A percentile compares a stretch with the other conserved stretches of the same genome.
phyloP scores from a whole-genome alignment of 2,113 vertebrate genomes.

The Cottus gobio region DNA sequence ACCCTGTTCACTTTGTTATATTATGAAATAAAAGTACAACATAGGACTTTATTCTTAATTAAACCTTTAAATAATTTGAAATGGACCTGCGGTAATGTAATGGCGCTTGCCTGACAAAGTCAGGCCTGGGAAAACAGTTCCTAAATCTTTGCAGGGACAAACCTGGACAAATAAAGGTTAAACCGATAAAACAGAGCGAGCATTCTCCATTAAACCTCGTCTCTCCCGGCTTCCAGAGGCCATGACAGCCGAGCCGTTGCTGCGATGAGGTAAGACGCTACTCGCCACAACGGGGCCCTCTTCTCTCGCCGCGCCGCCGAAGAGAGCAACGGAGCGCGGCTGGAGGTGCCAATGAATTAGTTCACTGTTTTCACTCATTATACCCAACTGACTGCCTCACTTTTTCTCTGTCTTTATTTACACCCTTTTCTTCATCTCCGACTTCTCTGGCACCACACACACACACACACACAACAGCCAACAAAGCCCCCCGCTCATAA shows the following conservation, averaged over 20 bases:
- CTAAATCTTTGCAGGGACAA: constrained; percentile 61
- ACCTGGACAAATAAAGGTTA: constrained; percentile 68
- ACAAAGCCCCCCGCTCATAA: constrained; percentile 77
- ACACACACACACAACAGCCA: constrained; percentile 22
- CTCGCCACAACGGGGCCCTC: constrained; percentile 52
- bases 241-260: constrained; percentile 43
- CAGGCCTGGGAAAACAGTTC: constrained; percentile 49
- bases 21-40: constrained; percentile 38
- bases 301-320: constrained; percentile 55
- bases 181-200: constrained; percentile 57
- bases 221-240: constrained; percentile 38
- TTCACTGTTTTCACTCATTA: constrained; percentile 80
- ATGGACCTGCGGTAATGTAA: constrained; percentile 48
- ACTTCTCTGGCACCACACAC: constrained; percentile 72
- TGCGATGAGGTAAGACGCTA: constrained; percentile 58
- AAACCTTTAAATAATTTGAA: constrained; percentile 53
- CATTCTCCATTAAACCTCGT: constrained; percentile 45
- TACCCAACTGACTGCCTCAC: constrained; percentile 63
- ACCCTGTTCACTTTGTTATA: constrained; percentile 34
- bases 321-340: constrained; percentile 64
- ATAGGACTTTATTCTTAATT: constrained; percentile 58
- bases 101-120: constrained; percentile 53
- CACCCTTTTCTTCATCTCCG: constrained; percentile 67
- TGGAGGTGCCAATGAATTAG: constrained; percentile 73
- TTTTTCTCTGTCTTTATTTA: constrained; percentile 75